Percentiles rank a stretch among this genome's conserved stretches.
Conservation (phyloP, 2,113 vertebrate species). For the Nesospiza acunhae region DNA sequence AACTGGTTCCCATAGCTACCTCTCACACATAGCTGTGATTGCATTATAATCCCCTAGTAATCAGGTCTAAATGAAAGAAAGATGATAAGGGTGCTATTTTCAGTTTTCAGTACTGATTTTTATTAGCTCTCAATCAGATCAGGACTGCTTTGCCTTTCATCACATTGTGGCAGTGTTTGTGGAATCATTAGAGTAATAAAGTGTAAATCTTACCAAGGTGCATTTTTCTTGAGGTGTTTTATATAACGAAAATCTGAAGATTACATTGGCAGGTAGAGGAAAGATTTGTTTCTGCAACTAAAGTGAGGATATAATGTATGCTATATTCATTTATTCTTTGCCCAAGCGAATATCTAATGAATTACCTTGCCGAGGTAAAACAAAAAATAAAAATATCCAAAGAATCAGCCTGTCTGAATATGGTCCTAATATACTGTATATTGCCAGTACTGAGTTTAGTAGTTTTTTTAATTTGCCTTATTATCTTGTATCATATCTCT, state of each 20-base stretch:
- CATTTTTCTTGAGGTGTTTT: slow-evolving; percentile 83
- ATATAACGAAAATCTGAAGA: slow-evolving; percentile 77
- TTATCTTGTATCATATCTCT: slow-evolving; percentile 63
- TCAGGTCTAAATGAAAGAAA: slow-evolving; percentile 99
- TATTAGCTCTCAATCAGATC: slow-evolving; percentile 99
- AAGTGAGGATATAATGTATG: slow-evolving; percentile 71
- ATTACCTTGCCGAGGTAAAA: slow-evolving; percentile 64
- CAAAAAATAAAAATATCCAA: slow-evolving; percentile 14
- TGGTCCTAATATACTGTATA: slow-evolving; percentile 26
- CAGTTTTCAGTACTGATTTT: slow-evolving; percentile 93
- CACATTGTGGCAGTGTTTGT: slow-evolving; percentile 88
- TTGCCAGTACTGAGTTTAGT: slow-evolving; percentile 47
- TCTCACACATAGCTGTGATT: slow-evolving; percentile 99
- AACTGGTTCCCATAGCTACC: slow-evolving; percentile 99
- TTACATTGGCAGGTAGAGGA: slow-evolving; percentile 73
- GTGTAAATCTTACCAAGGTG: slow-evolving; percentile 83
- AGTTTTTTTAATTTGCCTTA: slow-evolving; percentile 67
- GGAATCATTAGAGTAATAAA: slow-evolving; percentile 93
- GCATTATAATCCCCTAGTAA: slow-evolving; percentile 99
- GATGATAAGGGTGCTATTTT: slow-evolving; percentile 99
- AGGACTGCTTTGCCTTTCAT: slow-evolving; percentile 88
- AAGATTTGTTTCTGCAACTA: slow-evolving; percentile 75
- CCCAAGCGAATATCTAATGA: slow-evolving; percentile 63
- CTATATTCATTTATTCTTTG: slow-evolving; percentile 73
- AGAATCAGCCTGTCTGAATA: slow-evolving; percentile 48